Conservation (phyloP, 2,797 vertebrate species). For the Liparis tanakae region DNA sequence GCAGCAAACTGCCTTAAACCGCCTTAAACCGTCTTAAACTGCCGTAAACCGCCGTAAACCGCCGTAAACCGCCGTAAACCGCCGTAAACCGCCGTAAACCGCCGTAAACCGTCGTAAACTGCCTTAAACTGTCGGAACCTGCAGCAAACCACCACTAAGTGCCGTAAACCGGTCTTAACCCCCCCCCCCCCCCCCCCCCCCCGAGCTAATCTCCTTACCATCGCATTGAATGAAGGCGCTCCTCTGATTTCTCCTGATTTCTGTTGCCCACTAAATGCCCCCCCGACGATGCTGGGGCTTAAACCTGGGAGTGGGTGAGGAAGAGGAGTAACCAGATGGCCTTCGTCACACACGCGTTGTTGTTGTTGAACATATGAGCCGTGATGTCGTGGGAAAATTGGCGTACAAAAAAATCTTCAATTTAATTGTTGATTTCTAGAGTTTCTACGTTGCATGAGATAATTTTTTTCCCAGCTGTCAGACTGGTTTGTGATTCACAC, state of each 20-base stretch:
- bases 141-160: no score
- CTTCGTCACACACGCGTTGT: not conserved
- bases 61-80: no score
- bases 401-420: no score
- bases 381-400: not conserved
- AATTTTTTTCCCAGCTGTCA: not conserved
- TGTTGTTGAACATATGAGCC: not conserved
- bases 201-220: conserved; percentile 54
- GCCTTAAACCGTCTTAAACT: no score
- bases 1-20: no score
- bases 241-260: conserved; percentile 58
- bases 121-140: no score
- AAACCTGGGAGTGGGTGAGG: no score
- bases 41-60: no score
- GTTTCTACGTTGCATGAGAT: not conserved
- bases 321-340: not conserved
- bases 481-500: conserved; percentile 9
- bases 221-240: conserved; percentile 51
- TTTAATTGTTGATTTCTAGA: not conserved
- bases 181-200: no score
- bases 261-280: conserved; percentile 35
- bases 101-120: no score
- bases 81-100: no score
- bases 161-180: no score
- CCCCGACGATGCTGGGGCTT: conserved; percentile 20